phyloP scores from a whole-genome alignment of 2,113 vertebrate genomes.

The Anas platyrhynchos region DNA sequence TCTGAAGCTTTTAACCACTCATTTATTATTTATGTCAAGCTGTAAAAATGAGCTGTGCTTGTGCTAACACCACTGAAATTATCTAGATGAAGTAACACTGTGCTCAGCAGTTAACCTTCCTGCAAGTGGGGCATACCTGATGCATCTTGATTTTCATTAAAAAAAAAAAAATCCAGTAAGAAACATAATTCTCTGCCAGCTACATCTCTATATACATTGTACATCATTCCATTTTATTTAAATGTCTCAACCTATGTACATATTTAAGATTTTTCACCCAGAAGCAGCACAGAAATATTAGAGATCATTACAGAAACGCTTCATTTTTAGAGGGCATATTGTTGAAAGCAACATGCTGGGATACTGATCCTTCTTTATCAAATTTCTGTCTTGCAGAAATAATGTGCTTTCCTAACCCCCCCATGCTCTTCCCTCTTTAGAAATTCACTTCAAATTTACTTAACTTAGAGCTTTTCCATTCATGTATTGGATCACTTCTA shows the following conservation, averaged over 20 bases:
- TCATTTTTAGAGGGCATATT: neutral
- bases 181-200: neutral
- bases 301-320: neutral
- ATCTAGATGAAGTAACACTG: neutral
- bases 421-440: neutral
- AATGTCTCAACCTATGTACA: neutral
- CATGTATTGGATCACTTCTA: neutral
- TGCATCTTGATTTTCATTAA: neutral
- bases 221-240: neutral
- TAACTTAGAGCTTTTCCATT: neutral
- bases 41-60: neutral
- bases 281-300: neutral
- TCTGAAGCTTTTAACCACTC: neutral
- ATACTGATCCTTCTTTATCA: neutral
- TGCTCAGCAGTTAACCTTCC: neutral
- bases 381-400: neutral
- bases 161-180: neutral
- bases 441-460: neutral
- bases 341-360: neutral
- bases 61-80: neutral
- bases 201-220: neutral
- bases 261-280: neutral
- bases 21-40: conserved; percentile 18
- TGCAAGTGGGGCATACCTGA: neutral
- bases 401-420: neutral